Evolutionary conservation across 2,888 invertebrate species (phyloP).

Genomic region (Choristoneura rosaceana): DNA sequence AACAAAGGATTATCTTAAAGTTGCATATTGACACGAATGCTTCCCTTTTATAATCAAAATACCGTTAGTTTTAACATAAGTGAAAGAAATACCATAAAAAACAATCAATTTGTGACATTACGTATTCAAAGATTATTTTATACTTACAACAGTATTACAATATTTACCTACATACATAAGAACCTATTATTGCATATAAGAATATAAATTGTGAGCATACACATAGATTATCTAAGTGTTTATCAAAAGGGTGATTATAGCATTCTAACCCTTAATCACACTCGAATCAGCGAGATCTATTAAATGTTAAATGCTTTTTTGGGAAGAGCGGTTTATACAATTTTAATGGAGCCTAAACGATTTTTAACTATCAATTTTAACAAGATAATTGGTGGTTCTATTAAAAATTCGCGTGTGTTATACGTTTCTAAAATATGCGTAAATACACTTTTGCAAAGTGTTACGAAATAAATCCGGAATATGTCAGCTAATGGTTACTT

Average conservation of each 20-base stretch:
- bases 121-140: not conserved
- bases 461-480: too few relatives aligned
- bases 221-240: not conserved
- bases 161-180: slow-evolving; percentile 2
- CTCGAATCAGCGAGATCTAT: not conserved
- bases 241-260: not conserved
- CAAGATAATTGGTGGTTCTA: not conserved
- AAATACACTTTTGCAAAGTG: not conserved
- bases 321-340: not conserved
- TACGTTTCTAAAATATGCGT: not conserved
- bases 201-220: slow-evolving; percentile 7
- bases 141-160: not conserved
- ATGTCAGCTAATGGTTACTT: too few relatives aligned
- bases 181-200: not conserved
- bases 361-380: not conserved
- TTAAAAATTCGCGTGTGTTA: not conserved
- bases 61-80: not conserved
- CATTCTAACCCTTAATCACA: not conserved
- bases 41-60: not conserved
- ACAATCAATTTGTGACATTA: not conserved
- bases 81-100: not conserved
- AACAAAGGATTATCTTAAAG: not conserved
- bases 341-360: not conserved
- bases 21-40: not conserved
- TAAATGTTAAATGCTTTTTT: not conserved